Evolutionary conservation across 1,140 invertebrate genomes (phyloP), one percentile per base, ranked within the genome.

Genomic region (Drosophila lini): DNA sequence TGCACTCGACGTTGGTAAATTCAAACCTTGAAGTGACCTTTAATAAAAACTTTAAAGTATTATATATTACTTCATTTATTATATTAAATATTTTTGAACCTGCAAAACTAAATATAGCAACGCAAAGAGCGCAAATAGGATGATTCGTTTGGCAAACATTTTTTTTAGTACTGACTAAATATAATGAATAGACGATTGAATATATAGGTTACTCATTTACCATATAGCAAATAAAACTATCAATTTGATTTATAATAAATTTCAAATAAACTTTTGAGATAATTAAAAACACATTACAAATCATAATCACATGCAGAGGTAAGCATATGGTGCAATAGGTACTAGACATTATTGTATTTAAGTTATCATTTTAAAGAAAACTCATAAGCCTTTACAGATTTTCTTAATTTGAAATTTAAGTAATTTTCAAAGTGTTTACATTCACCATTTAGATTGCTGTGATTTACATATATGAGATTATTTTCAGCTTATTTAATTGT

Each of bases 1-100:
- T 32, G 42, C 63, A 67, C 19, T 41, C 31, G 8, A 67, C 7
- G 13, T 67, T 67, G 3, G 63, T 61, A 13, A 67, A 67, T 15
- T 62, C 60, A 34, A 63, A 55, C 8, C 34, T 42, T 1, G 25
- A 41, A 1, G 36, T 44, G 15, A 34, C 55, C 50, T 55, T 22
- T 3, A 34, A 61, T 5, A 15, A 2, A 6, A 31, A 5, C 3
- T 13, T 4, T 34, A 5, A 36, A 25, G 25, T 3, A 25, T 25
- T 25, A 3, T 25, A 7, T 7, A 31, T 10, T 34, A 34, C 8
- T 3, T 3, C 0, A 34, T 10, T 9, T 10, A 34, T 34, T 34
- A 3, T 34, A 34, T 34, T 34, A 3, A 2, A 34, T 3, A 3
- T 0, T 3, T 34, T 34, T 34, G 3, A 3, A 34, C 32, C 32